A percentile compares a stretch with the other conserved stretches of the same genome.
These are phyloP conservation scores for Triplophysa siluroides DNA, from an alignment of 2,113 vertebrate species.

Conservation along the genomic window DNA sequence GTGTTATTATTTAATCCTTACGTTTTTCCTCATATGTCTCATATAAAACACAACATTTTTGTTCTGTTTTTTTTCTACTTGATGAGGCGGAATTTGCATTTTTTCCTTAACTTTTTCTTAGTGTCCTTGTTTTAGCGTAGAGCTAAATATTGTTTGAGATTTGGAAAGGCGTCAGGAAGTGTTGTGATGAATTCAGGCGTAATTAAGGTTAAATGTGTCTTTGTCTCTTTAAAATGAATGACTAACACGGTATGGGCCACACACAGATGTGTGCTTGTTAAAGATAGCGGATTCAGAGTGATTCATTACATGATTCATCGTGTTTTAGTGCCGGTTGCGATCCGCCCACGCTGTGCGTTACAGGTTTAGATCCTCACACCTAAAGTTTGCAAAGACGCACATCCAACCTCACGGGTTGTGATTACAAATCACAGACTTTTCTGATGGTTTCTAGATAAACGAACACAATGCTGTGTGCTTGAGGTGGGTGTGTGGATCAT, in stretches of 20 bases:
- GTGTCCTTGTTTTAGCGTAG: background rate
- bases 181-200: background rate
- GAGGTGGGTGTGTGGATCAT: background rate
- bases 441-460: background rate
- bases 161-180: background rate
- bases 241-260: constrained; percentile 19
- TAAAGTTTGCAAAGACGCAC: background rate
- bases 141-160: background rate
- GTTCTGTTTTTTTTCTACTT: no score
- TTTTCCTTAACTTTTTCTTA: background rate
- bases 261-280: constrained; percentile 42
- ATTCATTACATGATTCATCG: constrained; percentile 39
- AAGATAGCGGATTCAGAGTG: constrained; percentile 19
- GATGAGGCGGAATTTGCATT: no score
- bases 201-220: constrained; percentile 26
- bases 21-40: no score
- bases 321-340: constrained; percentile 15
- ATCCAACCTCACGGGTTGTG: background rate
- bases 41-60: no score
- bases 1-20: no score
- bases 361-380: constrained; percentile 24
- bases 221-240: constrained; percentile 31
- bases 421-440: constrained; percentile 6
- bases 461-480: background rate
- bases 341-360: background rate